Percentiles rank a stretch among this genome's conserved stretches.
Evolutionary conservation across 2,113 vertebrate genomes (phyloP).

Genomic region (Microcebus jonahi): DNA sequence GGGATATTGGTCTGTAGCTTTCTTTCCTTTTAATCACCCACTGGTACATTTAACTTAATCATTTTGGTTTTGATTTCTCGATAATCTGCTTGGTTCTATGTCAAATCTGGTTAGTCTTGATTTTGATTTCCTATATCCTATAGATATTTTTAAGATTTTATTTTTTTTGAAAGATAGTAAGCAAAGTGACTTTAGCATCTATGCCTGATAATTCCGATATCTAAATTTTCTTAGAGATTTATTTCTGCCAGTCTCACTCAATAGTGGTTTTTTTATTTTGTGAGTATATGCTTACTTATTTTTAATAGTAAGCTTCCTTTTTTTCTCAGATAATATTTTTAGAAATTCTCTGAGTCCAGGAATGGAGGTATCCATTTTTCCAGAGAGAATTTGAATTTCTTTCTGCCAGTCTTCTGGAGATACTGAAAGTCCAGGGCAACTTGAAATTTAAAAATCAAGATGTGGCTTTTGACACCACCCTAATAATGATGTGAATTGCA

Average conservation of each 20-base stretch:
- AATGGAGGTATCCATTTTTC: neutral
- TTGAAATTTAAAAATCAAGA: neutral
- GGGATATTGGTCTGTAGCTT: neutral
- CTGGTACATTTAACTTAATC: neutral
- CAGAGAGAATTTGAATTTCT: neutral
- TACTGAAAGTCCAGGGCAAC: neutral
- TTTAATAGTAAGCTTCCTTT: neutral
- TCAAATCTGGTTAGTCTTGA: neutral
- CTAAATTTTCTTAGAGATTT: neutral
- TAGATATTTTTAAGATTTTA: neutral
- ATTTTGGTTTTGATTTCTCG: slow-evolving; percentile 8
- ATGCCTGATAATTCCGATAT: neutral
- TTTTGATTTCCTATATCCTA: neutral
- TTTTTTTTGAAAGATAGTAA: neutral
- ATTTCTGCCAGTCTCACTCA: neutral
- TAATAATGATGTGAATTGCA: neutral
- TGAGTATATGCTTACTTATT: neutral
- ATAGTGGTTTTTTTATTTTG: neutral
- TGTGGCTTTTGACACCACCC: neutral
- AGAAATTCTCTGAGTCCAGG: neutral
- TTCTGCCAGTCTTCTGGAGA: neutral
- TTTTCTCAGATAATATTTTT: slow-evolving; percentile 18
- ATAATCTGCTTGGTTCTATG: neutral
- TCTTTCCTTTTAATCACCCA: neutral
- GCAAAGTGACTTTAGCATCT: neutral